A percentile compares a stretch with the other conserved stretches of the same genome.
These are phyloP conservation scores for Aviceda subcristata DNA, from an alignment of 2,113 vertebrate species.

Conservation along the genomic window DNA sequence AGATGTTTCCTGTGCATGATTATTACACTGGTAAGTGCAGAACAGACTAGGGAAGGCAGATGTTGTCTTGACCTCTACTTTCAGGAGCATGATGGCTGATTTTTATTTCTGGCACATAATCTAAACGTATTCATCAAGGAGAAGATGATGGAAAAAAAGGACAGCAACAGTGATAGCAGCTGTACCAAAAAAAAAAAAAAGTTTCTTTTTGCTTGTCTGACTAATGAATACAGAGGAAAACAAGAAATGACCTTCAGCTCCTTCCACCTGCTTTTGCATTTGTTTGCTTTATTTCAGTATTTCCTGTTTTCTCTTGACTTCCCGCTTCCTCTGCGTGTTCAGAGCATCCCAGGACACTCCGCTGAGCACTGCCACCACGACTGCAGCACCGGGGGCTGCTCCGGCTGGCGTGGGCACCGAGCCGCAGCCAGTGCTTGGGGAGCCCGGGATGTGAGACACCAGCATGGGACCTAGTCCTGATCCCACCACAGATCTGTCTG, in stretches of 20 bases:
- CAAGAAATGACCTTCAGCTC: neutral
- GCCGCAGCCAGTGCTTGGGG: neutral
- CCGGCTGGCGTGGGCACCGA: accelerated
- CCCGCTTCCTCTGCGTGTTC: neutral
- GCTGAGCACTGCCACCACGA: accelerated
- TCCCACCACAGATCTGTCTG: accelerated
- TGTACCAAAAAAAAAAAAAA: neutral
- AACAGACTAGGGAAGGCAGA: neutral
- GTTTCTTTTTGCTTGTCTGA: neutral
- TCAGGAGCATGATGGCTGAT: neutral
- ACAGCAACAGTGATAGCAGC: neutral
- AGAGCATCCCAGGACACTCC: neutral
- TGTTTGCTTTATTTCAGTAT: neutral
- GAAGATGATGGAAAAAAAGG: neutral
- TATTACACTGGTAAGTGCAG: neutral
- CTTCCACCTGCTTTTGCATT: neutral
- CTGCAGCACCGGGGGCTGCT: neutral
- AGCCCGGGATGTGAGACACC: neutral
- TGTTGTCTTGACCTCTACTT: conserved; percentile 30
- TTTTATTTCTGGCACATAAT: conserved; percentile 32
- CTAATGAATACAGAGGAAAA: neutral
- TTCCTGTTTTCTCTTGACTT: neutral
- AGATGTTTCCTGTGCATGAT: neutral
- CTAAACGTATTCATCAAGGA: neutral
- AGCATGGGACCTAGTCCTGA: neutral